These are phyloP conservation scores for Coreoperca whiteheadi DNA, from an alignment of 2,113 vertebrate genomes.

Conservation along the genomic window DNA sequence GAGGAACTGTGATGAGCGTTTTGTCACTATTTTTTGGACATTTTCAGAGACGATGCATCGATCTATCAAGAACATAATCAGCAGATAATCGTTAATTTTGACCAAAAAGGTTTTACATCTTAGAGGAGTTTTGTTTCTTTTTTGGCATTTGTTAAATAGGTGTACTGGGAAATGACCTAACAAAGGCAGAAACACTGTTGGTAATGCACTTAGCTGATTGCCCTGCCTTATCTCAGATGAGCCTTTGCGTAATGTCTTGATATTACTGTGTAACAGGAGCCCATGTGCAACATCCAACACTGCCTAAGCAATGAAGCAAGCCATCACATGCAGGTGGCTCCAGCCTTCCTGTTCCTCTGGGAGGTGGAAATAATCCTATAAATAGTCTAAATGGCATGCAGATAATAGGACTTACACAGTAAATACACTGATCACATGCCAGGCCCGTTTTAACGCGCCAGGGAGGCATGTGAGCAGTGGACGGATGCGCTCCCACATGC, in stretches of 20 bases:
- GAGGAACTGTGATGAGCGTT: too few species aligned
- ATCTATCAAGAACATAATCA: neutral
- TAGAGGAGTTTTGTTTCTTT: neutral
- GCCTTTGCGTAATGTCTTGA: neutral
- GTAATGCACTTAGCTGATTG: neutral
- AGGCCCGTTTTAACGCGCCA: constrained; percentile 14
- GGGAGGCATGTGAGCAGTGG: constrained; percentile 4
- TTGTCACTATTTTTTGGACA: too few species aligned
- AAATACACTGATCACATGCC: constrained; percentile 58
- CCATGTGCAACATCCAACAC: neutral
- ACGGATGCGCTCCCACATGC: neutral
- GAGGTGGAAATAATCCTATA: constrained; percentile 62
- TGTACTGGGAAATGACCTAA: neutral
- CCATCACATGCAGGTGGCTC: constrained; percentile 29
- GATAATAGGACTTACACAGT: constrained; percentile 52
- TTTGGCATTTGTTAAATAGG: neutral
- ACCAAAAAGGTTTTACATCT: neutral
- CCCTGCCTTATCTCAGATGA: neutral
- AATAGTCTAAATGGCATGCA: constrained; percentile 45
- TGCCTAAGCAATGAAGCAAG: constrained; percentile 17
- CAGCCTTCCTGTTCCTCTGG: constrained; percentile 7
- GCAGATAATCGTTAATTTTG: neutral
- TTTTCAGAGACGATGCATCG: too few species aligned
- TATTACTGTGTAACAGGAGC: constrained; percentile 23
- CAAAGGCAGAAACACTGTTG: neutral